These are phyloP conservation scores for Netelia melanura DNA, from an alignment of 2,888 invertebrate species.

Conservation along the genomic window DNA sequence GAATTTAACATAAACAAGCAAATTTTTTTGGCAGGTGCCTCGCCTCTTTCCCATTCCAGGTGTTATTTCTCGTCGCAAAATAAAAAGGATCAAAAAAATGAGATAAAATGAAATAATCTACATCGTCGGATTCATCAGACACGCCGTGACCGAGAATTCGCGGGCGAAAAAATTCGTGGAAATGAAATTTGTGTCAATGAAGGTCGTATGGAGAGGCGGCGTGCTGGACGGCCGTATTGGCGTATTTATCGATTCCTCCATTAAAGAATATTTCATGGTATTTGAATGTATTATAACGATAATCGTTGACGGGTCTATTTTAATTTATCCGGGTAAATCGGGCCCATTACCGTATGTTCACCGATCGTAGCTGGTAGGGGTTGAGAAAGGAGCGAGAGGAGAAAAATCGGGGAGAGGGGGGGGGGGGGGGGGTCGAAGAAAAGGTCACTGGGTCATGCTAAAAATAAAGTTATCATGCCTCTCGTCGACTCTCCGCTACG, in stretches of 20 bases:
- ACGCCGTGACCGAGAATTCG: constrained; percentile 24
- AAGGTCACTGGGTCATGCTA: constrained; percentile 65
- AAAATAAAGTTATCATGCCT: constrained; percentile 57
- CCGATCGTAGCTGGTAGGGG: constrained; percentile 14
- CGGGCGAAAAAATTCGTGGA: constrained; percentile 29
- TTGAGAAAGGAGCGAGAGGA: not conserved
- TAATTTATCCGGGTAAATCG: constrained; percentile 2
- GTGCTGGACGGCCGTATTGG: not conserved
- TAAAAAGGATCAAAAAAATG: not conserved
- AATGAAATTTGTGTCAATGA: constrained; percentile 34
- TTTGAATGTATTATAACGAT: not conserved
- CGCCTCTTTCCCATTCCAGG: not conserved
- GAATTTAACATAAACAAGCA: constrained; percentile 17
- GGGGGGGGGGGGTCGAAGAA: constrained; percentile 31
- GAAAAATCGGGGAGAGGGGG: not conserved
- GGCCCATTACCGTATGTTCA: constrained; percentile 26
- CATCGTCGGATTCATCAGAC: constrained; percentile 1
- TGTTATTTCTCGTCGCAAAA: not conserved
- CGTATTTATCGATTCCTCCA: not conserved
- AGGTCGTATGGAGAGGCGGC: constrained; percentile 1
- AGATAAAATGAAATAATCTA: not conserved
- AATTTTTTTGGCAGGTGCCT: constrained; percentile 2
- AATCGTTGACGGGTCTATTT: constrained; percentile 12
- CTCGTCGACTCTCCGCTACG: constrained; percentile 44
- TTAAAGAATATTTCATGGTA: not conserved